Conservation (phyloP, 2,113 vertebrate species). For the Chrysochloris asiatica region DNA sequence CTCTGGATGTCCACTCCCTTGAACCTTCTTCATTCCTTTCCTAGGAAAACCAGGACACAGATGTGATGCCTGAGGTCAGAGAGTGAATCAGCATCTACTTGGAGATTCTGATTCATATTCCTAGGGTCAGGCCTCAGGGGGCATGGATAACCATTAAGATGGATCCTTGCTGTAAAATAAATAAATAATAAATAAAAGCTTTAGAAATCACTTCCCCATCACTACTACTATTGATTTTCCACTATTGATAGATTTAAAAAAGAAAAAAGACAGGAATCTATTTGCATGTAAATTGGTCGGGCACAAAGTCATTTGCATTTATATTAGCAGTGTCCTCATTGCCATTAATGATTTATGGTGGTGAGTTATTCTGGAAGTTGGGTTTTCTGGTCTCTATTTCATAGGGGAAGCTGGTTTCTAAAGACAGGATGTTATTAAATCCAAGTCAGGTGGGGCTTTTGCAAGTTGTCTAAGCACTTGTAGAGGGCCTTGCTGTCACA, state of each 20-base stretch:
- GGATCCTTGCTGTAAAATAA: too few relatives aligned
- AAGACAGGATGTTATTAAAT: background rate
- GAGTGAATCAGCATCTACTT: background rate
- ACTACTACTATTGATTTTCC: slow-evolving; percentile 65
- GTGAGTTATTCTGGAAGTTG: slow-evolving; percentile 20
- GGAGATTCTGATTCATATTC: background rate
- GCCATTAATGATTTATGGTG: slow-evolving; percentile 68
- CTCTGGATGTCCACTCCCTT: background rate
- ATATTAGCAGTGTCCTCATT: slow-evolving; percentile 61
- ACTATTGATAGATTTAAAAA: slow-evolving; percentile 55
- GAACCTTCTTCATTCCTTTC: slow-evolving; percentile 11
- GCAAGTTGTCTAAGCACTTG: background rate
- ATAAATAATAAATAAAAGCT: too few relatives aligned
- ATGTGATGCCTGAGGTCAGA: background rate
- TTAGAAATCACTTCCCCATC: slow-evolving; percentile 57
- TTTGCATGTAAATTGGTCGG: slow-evolving; percentile 71
- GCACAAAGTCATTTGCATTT: slow-evolving; percentile 63
- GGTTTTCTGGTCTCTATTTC: background rate
- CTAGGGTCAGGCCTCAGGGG: background rate
- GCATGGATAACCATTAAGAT: background rate
- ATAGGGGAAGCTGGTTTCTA: background rate
- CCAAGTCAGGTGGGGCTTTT: background rate
- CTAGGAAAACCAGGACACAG: slow-evolving; percentile 28
- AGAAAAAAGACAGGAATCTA: slow-evolving; percentile 30
- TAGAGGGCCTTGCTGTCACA: background rate